Conservation (phyloP, 2,797 vertebrate species). For the Spinibarbus caldwelli region DNA sequence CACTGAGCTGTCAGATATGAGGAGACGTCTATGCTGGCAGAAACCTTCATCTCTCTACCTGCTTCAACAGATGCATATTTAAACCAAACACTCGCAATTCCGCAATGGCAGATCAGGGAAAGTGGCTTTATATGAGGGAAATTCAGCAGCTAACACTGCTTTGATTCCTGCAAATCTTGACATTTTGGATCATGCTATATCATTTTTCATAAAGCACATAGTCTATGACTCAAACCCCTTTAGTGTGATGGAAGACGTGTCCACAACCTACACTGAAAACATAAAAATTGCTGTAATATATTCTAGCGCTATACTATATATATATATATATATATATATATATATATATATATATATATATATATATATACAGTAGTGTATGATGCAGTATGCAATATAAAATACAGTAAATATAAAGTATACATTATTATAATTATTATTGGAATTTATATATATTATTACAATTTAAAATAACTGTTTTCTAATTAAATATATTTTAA, state of each 20-base stretch:
- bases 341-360: too few species aligned
- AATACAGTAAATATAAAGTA: too few species aligned
- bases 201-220: background rate
- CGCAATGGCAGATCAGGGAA: slow-evolving; percentile 5
- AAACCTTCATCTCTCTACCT: slow-evolving; percentile 48
- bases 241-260: background rate
- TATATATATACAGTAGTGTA: too few species aligned
- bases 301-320: background rate
- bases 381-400: too few species aligned
- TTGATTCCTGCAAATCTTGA: background rate
- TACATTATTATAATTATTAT: background rate
- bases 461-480: background rate
- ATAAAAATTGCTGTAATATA: background rate
- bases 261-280: too few species aligned
- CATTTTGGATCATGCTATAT: background rate
- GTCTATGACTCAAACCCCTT: background rate
- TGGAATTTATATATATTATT: background rate
- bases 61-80: slow-evolving; percentile 54
- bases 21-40: background rate
- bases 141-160: background rate
- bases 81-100: slow-evolving; percentile 22
- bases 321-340: too few species aligned
- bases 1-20: slow-evolving; percentile 38
- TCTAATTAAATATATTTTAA: background rate
- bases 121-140: background rate